A percentile compares a stretch with the other conserved stretches of the same genome.
Evolutionary conservation across 2,888 invertebrate species (phyloP).

Genomic region (Stenoptilia bipunctidactyla): DNA sequence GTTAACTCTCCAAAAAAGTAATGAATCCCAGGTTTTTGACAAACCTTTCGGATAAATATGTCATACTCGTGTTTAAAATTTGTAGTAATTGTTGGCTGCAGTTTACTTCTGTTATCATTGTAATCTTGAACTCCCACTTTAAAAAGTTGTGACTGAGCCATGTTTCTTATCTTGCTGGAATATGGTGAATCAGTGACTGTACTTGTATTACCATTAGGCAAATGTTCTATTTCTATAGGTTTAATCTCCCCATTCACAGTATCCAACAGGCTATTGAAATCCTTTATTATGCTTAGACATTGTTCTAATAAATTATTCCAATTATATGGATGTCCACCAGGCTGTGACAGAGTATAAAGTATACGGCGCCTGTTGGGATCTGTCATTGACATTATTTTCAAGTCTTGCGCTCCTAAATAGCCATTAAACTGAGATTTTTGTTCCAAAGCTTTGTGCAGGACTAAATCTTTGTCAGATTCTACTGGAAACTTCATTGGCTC

Average conservation of each 20-base stretch:
- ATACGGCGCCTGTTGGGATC: slow-evolving; percentile 71
- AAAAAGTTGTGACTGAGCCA: slow-evolving; percentile 39
- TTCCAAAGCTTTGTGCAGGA: slow-evolving; percentile 73
- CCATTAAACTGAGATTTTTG: slow-evolving; percentile 77
- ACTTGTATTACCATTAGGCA: slow-evolving; percentile 21
- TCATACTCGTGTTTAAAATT: slow-evolving; percentile 52
- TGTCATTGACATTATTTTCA: slow-evolving; percentile 76
- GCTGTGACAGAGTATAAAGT: slow-evolving; percentile 81
- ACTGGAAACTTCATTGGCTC: slow-evolving; percentile 78
- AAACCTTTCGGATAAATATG: slow-evolving; percentile 57
- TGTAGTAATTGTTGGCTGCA: slow-evolving; percentile 40
- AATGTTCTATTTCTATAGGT: slow-evolving; percentile 25
- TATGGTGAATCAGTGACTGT: slow-evolving; percentile 28
- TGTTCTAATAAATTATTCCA: slow-evolving; percentile 82
- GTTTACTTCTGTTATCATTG: slow-evolving; percentile 41
- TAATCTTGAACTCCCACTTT: slow-evolving; percentile 29
- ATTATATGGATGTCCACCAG: slow-evolving; percentile 89
- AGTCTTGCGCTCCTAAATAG: slow-evolving; percentile 82
- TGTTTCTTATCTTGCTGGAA: slow-evolving; percentile 37
- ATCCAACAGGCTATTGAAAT: slow-evolving; percentile 75
- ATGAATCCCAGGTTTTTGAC: slow-evolving; percentile 77
- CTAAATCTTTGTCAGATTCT: slow-evolving; percentile 55
- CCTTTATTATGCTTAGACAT: slow-evolving; percentile 73
- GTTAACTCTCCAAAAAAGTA: slow-evolving; percentile 83
- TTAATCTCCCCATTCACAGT: slow-evolving; percentile 47